Percentiles rank a stretch among this genome's conserved stretches.
Conservation (phyloP, 2,113 vertebrate genomes). For the Coturnix japonica region DNA sequence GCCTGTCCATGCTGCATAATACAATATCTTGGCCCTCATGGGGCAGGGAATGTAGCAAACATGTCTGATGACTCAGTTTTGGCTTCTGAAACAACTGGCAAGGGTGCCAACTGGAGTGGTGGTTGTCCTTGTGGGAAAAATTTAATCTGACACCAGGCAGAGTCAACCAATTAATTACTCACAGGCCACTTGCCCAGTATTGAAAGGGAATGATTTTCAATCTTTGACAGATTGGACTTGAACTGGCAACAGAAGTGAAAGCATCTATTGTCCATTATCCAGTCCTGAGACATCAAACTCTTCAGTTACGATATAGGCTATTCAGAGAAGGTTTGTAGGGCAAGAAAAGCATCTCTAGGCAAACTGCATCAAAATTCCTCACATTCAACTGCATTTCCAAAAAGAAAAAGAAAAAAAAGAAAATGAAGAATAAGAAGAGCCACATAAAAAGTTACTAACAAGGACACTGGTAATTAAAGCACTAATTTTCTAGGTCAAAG, state of each 20-base stretch:
- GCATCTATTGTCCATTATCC: conserved; percentile 42
- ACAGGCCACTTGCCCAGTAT: conserved; percentile 24
- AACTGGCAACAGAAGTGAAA: conserved; percentile 51
- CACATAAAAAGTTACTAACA: conserved; percentile 40
- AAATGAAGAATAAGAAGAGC: neutral
- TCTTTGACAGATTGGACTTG: conserved; percentile 28
- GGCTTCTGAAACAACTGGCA: neutral
- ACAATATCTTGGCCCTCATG: neutral
- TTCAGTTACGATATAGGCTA: neutral
- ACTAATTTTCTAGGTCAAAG: conserved; percentile 52
- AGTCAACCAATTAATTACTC: conserved; percentile 40
- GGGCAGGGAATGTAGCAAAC: neutral
- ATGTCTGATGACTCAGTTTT: neutral
- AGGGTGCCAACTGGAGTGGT: neutral
- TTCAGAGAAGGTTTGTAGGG: conserved; percentile 53
- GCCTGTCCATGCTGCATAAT: neutral
- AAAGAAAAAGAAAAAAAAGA: neutral
- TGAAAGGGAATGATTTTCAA: conserved; percentile 39
- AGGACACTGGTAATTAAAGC: conserved; percentile 27
- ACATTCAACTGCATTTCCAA: conserved; percentile 23
- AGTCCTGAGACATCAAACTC: neutral
- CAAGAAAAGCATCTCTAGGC: conserved; percentile 31
- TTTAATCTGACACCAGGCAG: conserved; percentile 23
- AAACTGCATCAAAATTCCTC: conserved; percentile 51
- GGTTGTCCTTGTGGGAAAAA: conserved; percentile 27